A percentile compares a stretch with the other conserved stretches of the same genome.
These are phyloP conservation scores for Holothuria glaberrima DNA, from an alignment of 35 echinoderm and acorn worm species.

Conservation along the genomic window DNA sequence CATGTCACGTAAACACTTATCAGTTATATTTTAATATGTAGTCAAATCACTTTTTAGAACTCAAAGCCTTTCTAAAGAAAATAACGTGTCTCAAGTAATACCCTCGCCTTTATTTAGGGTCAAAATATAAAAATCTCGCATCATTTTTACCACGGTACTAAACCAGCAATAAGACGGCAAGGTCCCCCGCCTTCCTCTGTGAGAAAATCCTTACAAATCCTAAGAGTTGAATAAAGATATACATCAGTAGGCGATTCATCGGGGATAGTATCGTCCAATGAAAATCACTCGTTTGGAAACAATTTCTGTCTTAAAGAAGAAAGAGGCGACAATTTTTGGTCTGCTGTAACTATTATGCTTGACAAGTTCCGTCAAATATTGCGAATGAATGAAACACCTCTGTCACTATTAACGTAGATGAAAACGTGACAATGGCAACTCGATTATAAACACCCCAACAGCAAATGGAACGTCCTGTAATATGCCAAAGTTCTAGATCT, in stretches of 20 bases:
- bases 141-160: no score
- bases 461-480: no score
- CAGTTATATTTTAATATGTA: no score
- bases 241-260: not conserved
- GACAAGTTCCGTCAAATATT: conserved; percentile 34
- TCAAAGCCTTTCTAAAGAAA: no score
- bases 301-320: not conserved
- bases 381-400: not conserved
- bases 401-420: not conserved
- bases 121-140: no score
- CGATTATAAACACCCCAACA: no score
- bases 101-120: no score
- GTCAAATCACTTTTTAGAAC: no score
- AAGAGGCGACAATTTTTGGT: conserved; percentile 10
- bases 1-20: no score
- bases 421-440: not conserved
- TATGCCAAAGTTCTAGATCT: no score
- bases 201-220: conserved; percentile 45
- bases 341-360: conserved; percentile 16
- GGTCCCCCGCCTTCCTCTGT: conserved; percentile 6
- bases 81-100: no score
- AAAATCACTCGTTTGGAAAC: conserved; percentile 33
- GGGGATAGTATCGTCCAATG: not conserved
- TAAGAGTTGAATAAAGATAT: not conserved
- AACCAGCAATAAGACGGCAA: not conserved